phyloP scores from a whole-genome alignment of 2,888 invertebrate species.

The Volucella zonaria region DNA sequence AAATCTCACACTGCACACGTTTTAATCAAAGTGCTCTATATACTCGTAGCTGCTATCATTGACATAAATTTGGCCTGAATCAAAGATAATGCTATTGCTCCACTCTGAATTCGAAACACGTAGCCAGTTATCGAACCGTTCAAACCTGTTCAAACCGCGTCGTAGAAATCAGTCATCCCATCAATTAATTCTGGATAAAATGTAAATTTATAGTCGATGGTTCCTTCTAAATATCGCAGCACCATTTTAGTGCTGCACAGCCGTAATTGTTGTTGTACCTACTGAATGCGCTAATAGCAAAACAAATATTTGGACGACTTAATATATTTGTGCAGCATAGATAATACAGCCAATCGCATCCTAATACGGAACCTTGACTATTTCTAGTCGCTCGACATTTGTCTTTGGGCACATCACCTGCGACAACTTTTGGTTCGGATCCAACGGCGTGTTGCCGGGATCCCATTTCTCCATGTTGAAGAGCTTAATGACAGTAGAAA shows the following conservation, averaged over 20 bases:
- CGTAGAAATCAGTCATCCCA: neutral
- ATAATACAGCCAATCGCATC: too few species aligned
- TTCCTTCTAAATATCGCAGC: slow-evolving; percentile 4
- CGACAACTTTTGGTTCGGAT: slow-evolving; percentile 50
- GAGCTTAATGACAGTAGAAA: slow-evolving; percentile 25
- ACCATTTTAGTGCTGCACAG: slow-evolving; percentile 14
- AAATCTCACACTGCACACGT: too few species aligned
- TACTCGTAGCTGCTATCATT: too few species aligned
- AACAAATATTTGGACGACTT: slow-evolving; percentile 6
- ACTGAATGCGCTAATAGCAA: slow-evolving; percentile 8
- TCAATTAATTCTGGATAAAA: slow-evolving; percentile 14
- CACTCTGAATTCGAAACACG: too few species aligned
- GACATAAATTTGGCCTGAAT: too few species aligned
- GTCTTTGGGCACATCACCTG: slow-evolving; percentile 52
- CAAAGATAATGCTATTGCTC: too few species aligned
- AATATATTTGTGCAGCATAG: slow-evolving; percentile 2
- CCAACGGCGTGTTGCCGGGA: slow-evolving; percentile 48
- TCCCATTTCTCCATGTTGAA: slow-evolving; percentile 60
- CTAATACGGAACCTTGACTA: too few species aligned
- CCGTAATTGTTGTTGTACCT: slow-evolving; percentile 28
- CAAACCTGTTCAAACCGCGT: too few species aligned
- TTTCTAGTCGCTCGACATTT: neutral
- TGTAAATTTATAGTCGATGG: slow-evolving; percentile 16
- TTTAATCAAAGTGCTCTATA: too few species aligned
- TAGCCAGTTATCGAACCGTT: too few species aligned